A percentile compares a stretch with the other conserved stretches of the same genome.
Evolutionary conservation across 2,888 invertebrate species (phyloP).

Genomic region (Zygothrica quintamaculata): DNA sequence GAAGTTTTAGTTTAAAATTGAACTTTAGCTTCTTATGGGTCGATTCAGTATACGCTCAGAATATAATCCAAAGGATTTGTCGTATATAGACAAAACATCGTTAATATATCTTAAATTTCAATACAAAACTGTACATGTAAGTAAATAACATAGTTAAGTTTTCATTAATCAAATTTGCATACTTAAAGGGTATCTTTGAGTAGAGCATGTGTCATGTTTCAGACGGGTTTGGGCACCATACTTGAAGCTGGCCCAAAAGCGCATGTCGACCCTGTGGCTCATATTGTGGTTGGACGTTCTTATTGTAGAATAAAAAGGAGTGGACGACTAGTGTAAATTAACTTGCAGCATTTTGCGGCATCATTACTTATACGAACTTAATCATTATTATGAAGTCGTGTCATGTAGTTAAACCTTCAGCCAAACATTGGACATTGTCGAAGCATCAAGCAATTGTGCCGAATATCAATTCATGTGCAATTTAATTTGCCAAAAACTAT

Average conservation of each 20-base stretch:
- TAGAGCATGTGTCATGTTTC: too few relatives aligned
- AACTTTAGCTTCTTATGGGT: too few relatives aligned
- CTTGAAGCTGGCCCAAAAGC: conserved; percentile 39
- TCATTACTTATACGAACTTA: conserved; percentile 24
- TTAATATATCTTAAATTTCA: neutral
- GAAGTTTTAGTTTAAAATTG: too few relatives aligned
- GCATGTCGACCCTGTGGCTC: conserved; percentile 28
- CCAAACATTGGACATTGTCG: conserved; percentile 5
- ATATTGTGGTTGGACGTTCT: neutral
- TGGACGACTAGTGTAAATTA: conserved; percentile 50
- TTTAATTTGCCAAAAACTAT: conserved; percentile 38
- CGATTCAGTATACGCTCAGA: too few relatives aligned
- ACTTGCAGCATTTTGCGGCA: conserved; percentile 54
- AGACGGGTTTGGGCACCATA: too few relatives aligned
- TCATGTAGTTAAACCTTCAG: conserved; percentile 18
- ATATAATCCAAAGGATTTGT: too few relatives aligned
- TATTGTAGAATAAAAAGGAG: conserved; percentile 59
- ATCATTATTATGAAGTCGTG: conserved; percentile 41
- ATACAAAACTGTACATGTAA: neutral
- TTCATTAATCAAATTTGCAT: conserved; percentile 4
- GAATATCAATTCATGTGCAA: conserved; percentile 14
- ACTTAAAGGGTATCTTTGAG: conserved; percentile 15
- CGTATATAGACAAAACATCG: too few relatives aligned
- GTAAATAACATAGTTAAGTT: too few relatives aligned
- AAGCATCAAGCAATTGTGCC: too few relatives aligned